Evolutionary conservation across 2,797 vertebrate genomes (phyloP).

Genomic region (Lutjanus argentimaculatus): DNA sequence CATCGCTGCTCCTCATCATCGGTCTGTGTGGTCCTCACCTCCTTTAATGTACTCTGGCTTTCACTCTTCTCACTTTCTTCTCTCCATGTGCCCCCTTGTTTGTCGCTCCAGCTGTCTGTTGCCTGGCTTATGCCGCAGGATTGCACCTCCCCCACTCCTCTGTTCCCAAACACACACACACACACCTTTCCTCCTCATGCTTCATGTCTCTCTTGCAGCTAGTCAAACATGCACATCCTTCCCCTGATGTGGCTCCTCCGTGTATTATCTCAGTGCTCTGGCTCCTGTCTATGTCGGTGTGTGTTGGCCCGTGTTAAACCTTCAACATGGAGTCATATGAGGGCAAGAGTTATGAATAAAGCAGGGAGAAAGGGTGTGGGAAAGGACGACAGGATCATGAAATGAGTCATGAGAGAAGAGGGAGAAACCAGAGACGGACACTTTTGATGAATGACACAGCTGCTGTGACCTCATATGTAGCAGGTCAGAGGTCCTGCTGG

Average conservation of each 20-base stretch:
- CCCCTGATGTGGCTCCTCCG: background rate
- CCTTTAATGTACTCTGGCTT: slow-evolving; percentile 46
- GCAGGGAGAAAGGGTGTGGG: slow-evolving; percentile 23
- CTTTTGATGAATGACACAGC: slow-evolving; percentile 65
- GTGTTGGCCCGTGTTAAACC: background rate
- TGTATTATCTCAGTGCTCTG: background rate
- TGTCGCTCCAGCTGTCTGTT: slow-evolving; percentile 61
- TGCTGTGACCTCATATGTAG: slow-evolving; percentile 64
- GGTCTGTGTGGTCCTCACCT: slow-evolving; percentile 55
- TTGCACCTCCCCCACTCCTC: slow-evolving; percentile 40
- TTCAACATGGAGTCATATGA: slow-evolving; percentile 27
- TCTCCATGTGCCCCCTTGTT: slow-evolving; percentile 30
- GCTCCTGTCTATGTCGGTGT: background rate
- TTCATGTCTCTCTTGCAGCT: slow-evolving; percentile 7
- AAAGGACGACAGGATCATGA: slow-evolving; percentile 25
- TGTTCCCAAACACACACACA: slow-evolving; percentile 24
- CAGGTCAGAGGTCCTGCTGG: slow-evolving; percentile 65
- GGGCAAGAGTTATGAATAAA: background rate
- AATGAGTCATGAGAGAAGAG: slow-evolving; percentile 52
- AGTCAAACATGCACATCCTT: slow-evolving; percentile 18
- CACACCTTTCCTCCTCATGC: slow-evolving; percentile 15
- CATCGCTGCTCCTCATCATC: background rate
- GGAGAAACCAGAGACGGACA: slow-evolving; percentile 56
- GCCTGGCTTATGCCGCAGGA: slow-evolving; percentile 19
- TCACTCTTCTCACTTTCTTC: slow-evolving; percentile 50